These are phyloP conservation scores for Hypselothyrea guttata DNA, from an alignment of 2,888 invertebrate genomes.

Conservation along the genomic window DNA sequence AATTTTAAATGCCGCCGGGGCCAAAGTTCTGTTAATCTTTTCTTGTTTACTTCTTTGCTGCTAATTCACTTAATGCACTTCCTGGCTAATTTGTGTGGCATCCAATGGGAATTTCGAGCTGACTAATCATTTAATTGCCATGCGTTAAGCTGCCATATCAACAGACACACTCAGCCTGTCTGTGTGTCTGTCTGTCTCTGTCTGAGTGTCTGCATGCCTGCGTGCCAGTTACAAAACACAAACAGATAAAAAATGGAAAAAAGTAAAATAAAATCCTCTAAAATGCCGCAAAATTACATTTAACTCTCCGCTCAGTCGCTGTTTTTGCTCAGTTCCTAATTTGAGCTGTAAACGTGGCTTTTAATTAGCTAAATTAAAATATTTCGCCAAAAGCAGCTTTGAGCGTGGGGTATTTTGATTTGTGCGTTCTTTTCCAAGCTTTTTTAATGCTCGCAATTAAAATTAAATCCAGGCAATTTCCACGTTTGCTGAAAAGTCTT, in stretches of 20 bases:
- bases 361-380: conserved; percentile 51
- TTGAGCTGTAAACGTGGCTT: conserved; percentile 21
- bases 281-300: conserved; percentile 55
- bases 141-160: conserved; percentile 45
- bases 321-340: conserved; percentile 25
- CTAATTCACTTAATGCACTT: conserved; percentile 28
- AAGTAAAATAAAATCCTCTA: conserved; percentile 16
- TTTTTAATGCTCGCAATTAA: conserved; percentile 43
- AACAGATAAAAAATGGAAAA: conserved; percentile 16
- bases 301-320: conserved; percentile 19
- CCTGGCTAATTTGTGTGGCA: conserved; percentile 9
- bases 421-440: conserved; percentile 19
- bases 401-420: conserved; percentile 33
- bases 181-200: not conserved
- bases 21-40: conserved; percentile 5
- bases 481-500: conserved; percentile 19
- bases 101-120: conserved; percentile 26
- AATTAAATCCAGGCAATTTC: conserved; percentile 54
- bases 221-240: conserved; percentile 7
- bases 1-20: conserved; percentile 4
- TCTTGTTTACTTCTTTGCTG: conserved; percentile 3
- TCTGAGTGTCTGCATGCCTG: not conserved
- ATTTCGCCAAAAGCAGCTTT: conserved; percentile 7
- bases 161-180: conserved; percentile 1
- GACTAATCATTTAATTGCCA: conserved; percentile 66